phyloP scores from a whole-genome alignment of 2,888 invertebrate species.

The Himalopsyche tibetana region DNA sequence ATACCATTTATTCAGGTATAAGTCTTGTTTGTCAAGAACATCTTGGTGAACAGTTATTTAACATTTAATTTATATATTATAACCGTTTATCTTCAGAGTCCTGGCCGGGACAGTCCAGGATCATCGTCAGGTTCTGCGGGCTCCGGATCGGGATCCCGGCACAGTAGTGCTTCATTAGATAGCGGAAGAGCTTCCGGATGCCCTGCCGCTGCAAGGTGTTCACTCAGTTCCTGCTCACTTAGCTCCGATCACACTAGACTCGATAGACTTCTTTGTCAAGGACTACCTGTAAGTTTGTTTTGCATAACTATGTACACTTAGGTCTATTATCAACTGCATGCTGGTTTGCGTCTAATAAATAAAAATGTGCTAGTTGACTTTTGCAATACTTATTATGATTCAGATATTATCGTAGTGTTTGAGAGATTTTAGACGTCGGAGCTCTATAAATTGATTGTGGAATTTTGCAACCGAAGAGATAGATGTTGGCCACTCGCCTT shows the following conservation, averaged over 20 bases:
- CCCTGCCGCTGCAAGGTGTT: constrained; percentile 74
- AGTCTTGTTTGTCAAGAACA: no score
- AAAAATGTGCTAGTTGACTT: no score
- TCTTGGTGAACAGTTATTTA: background rate
- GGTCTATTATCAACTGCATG: no score
- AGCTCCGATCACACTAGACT: constrained; percentile 83
- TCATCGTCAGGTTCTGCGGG: constrained; percentile 92
- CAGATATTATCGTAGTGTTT: no score
- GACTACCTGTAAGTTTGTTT: constrained; percentile 79
- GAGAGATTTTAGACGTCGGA: no score
- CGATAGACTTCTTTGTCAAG: constrained; percentile 86
- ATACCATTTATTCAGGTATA: no score
- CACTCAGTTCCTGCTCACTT: constrained; percentile 86
- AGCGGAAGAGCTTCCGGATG: constrained; percentile 94
- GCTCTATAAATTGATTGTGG: no score
- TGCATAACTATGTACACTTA: background rate
- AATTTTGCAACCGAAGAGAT: no score
- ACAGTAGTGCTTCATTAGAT: constrained; percentile 93
- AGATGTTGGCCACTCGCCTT: no score
- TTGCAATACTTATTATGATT: no score
- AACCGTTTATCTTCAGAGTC: constrained; percentile 79
- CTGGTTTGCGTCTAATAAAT: no score
- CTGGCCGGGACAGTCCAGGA: constrained; percentile 95
- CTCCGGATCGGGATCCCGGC: constrained; percentile 92
- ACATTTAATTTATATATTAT: background rate